Conservation (phyloP, 2,888 invertebrate genomes). For the Archips crataeganus region DNA sequence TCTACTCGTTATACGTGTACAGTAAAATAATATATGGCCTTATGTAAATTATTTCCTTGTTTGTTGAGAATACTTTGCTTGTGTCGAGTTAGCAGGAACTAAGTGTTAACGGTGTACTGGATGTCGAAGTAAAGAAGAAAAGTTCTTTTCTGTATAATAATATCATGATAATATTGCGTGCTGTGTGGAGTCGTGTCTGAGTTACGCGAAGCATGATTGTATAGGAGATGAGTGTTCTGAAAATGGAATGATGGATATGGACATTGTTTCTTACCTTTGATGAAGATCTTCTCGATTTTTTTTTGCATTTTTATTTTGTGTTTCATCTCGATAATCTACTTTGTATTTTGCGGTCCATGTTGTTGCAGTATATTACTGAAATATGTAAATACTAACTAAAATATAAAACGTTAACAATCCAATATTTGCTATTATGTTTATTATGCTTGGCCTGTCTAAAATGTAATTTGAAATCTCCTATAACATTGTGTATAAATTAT, state of each 20-base stretch:
- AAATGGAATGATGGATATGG: slow-evolving; percentile 63
- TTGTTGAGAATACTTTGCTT: slow-evolving; percentile 75
- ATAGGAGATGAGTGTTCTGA: slow-evolving; percentile 78
- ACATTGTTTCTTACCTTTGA: slow-evolving; percentile 41
- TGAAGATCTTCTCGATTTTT: slow-evolving; percentile 64
- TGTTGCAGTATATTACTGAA: slow-evolving; percentile 55
- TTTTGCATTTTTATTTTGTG: slow-evolving; percentile 65
- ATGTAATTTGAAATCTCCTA: slow-evolving; percentile 79
- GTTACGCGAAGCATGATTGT: slow-evolving; percentile 69
- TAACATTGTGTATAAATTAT: slow-evolving; percentile 82
- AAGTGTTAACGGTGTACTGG: slow-evolving; percentile 64
- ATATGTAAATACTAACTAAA: slow-evolving; percentile 68
- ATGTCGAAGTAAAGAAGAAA: slow-evolving; percentile 58
- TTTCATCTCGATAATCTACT: slow-evolving; percentile 70
- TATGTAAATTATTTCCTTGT: slow-evolving; percentile 82
- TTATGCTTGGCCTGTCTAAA: slow-evolving; percentile 82
- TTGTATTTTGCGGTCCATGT: slow-evolving; percentile 68
- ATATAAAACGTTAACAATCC: slow-evolving; percentile 65
- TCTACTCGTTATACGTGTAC: slow-evolving; percentile 84
- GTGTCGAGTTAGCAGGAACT: slow-evolving; percentile 61
- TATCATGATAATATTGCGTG: slow-evolving; percentile 55
- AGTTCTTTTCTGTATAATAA: slow-evolving; percentile 53
- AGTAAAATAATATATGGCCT: slow-evolving; percentile 83
- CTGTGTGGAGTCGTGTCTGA: slow-evolving; percentile 68
- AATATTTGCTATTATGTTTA: slow-evolving; percentile 76